Conservation (phyloP, 2,888 invertebrate genomes). For the Eremobia ochroleuca region DNA sequence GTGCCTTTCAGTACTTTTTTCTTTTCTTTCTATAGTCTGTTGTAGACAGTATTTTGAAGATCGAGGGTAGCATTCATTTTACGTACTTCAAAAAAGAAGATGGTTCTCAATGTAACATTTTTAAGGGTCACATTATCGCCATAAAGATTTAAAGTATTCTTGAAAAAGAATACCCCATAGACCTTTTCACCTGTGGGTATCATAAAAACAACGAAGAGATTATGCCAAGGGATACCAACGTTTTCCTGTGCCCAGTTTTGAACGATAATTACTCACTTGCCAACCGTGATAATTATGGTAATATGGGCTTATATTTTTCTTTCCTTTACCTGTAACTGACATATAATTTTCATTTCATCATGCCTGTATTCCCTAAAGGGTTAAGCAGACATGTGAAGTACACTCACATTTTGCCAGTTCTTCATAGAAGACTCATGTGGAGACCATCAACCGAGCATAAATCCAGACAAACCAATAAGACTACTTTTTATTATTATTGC, state of each 20-base stretch:
- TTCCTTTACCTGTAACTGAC: not conserved
- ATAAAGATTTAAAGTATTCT: conserved; percentile 1
- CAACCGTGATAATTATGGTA: conserved; percentile 27
- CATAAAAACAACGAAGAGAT: conserved; percentile 42
- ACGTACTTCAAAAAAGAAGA: not conserved
- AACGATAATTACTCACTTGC: conserved; percentile 30
- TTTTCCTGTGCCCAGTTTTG: conserved; percentile 12
- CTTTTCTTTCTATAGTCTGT: no score
- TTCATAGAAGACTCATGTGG: not conserved
- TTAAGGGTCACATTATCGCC: not conserved
- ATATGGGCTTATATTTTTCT: conserved; percentile 30
- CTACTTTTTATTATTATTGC: no score
- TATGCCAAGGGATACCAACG: not conserved
- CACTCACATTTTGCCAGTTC: not conserved
- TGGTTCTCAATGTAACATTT: not conserved
- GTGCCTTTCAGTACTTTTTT: no score
- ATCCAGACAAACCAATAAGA: not conserved
- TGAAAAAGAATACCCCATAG: not conserved
- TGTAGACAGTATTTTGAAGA: no score
- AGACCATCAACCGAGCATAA: not conserved
- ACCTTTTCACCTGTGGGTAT: not conserved
- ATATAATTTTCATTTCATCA: not conserved
- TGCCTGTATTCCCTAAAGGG: not conserved
- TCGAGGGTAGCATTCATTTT: not conserved
- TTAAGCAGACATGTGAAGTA: no score